phyloP scores from a whole-genome alignment of 92 coral and sea anemone species.

The Heliopora coerulea region DNA sequence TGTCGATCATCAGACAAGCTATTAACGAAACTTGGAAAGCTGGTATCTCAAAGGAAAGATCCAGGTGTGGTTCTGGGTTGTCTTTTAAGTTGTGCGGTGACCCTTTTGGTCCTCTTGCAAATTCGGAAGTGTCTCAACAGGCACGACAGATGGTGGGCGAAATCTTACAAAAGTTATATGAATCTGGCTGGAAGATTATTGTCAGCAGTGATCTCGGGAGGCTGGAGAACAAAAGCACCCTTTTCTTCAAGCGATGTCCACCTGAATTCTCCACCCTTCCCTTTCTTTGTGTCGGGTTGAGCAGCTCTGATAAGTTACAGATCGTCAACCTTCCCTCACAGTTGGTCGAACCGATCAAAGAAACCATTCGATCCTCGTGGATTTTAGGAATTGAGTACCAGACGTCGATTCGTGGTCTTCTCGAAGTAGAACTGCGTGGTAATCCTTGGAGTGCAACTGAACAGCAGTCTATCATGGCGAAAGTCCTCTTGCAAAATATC shows the following conservation, averaged over 20 bases:
- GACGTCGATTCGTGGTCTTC: slow-evolving; percentile 20
- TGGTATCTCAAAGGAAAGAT: slow-evolving; percentile 40
- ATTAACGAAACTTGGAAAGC: slow-evolving; percentile 55
- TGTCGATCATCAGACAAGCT: slow-evolving; percentile 54
- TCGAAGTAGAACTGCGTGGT: slow-evolving; percentile 55
- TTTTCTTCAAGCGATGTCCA: slow-evolving; percentile 53
- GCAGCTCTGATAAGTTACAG: slow-evolving; percentile 62
- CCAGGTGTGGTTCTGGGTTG: slow-evolving; percentile 49
- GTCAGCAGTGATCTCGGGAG: slow-evolving; percentile 48
- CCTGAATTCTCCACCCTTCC: slow-evolving; percentile 40
- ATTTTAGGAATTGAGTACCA: slow-evolving; percentile 52
- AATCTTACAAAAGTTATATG: slow-evolving; percentile 59
- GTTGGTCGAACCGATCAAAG: slow-evolving; percentile 47
- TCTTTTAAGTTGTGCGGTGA: slow-evolving; percentile 58
- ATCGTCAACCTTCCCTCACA: slow-evolving; percentile 55
- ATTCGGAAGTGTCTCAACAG: slow-evolving; percentile 23
- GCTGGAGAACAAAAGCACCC: slow-evolving; percentile 45
- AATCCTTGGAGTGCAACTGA: slow-evolving; percentile 62
- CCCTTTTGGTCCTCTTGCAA: slow-evolving; percentile 44
- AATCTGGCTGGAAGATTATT: slow-evolving; percentile 60
- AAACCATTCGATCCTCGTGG: slow-evolving; percentile 52
- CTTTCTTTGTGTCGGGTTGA: slow-evolving; percentile 51
- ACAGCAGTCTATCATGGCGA: slow-evolving; percentile 45
- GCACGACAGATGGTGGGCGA: slow-evolving; percentile 51
- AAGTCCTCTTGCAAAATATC: slow-evolving; percentile 49